Conservation (phyloP, 2,113 vertebrate genomes). For the Macaca mulatta region DNA sequence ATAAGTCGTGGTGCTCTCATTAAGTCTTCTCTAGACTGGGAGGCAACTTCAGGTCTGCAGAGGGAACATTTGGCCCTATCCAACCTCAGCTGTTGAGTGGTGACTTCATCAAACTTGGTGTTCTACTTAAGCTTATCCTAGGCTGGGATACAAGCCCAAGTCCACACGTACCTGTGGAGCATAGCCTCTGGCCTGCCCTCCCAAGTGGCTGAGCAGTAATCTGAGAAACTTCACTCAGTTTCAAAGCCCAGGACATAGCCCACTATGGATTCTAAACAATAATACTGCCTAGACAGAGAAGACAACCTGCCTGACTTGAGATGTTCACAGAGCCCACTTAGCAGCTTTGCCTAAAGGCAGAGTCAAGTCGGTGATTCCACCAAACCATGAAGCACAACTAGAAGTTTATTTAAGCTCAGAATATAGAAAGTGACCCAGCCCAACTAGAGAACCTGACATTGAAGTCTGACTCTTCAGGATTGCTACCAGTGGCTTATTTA, state of each 20-base stretch:
- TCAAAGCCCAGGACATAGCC: neutral
- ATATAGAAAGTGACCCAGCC: neutral
- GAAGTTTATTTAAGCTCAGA: neutral
- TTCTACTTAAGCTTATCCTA: neutral
- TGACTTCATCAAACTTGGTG: neutral
- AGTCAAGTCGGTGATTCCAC: neutral
- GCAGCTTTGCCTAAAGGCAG: neutral
- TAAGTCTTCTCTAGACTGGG: neutral
- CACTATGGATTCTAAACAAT: neutral
- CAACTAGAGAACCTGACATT: neutral
- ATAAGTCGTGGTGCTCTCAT: neutral
- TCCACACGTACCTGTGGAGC: neutral
- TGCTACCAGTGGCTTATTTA: neutral
- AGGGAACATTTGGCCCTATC: neutral
- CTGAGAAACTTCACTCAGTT: neutral
- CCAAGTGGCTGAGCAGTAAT: neutral
- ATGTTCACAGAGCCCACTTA: neutral
- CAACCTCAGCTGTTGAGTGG: neutral
- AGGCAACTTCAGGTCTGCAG: neutral
- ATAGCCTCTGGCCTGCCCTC: neutral
- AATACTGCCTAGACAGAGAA: neutral
- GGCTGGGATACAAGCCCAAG: neutral
- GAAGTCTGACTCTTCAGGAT: neutral
- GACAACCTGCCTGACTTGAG: neutral
- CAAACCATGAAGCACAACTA: neutral